phyloP scores from a whole-genome alignment of 2,888 invertebrate genomes.

The Herminia tarsipennalis region DNA sequence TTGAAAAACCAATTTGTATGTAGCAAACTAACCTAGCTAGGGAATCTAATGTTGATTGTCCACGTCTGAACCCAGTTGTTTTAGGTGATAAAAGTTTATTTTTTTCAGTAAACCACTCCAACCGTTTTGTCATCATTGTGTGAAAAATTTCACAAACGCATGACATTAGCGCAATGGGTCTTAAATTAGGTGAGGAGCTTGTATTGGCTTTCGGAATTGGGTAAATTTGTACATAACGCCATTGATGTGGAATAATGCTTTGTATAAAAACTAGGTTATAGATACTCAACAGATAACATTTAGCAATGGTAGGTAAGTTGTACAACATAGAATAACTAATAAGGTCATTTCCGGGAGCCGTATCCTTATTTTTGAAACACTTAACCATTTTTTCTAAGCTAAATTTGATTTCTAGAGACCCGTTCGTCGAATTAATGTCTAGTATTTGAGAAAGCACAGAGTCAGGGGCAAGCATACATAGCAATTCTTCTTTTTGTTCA shows the following conservation, averaged over 20 bases:
- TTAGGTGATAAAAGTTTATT: background rate
- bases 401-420: too few relatives aligned
- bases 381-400: too few relatives aligned
- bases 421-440: too few relatives aligned
- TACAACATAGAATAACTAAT: background rate
- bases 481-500: too few relatives aligned
- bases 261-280: background rate
- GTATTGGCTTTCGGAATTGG: background rate
- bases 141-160: slow-evolving; percentile 2
- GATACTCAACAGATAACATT: background rate
- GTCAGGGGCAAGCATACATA: too few relatives aligned
- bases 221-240: background rate
- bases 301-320: background rate
- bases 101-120: slow-evolving; percentile 10
- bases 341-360: background rate
- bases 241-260: background rate
- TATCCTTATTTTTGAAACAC: background rate
- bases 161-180: slow-evolving; percentile 2
- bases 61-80: background rate
- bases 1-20: too few relatives aligned
- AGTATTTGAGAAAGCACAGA: too few relatives aligned
- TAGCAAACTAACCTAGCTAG: background rate
- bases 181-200: background rate
- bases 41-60: background rate
- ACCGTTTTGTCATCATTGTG: background rate